These are phyloP conservation scores for Amitus sp. DNA, from an alignment of 2,888 invertebrate genomes.

Conservation along the genomic window DNA sequence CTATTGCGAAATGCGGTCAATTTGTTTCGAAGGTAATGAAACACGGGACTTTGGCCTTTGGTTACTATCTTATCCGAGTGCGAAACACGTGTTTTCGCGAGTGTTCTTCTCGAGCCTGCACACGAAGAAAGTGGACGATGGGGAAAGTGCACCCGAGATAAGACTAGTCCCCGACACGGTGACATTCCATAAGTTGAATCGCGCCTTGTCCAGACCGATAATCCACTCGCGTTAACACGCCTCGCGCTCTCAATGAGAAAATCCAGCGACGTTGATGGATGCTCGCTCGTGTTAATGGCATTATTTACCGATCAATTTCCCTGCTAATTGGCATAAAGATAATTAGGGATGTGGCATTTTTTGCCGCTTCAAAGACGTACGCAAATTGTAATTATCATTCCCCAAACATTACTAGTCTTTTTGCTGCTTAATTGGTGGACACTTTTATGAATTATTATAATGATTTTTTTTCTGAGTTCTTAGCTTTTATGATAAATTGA, in stretches of 20 bases:
- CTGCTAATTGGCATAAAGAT: neutral
- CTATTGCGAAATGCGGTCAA: too few relatives aligned
- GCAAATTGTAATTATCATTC: neutral
- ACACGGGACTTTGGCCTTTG: constrained; percentile 6
- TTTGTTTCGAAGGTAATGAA: neutral
- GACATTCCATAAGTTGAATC: constrained; percentile 36
- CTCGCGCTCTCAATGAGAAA: neutral
- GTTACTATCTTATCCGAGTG: neutral
- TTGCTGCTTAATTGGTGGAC: too few relatives aligned
- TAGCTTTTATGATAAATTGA: too few relatives aligned
- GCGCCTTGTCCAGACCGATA: constrained; percentile 29
- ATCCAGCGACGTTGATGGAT: constrained; percentile 7
- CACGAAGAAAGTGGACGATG: constrained; percentile 56
- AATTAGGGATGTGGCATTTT: too few relatives aligned
- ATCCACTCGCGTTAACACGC: constrained; percentile 10
- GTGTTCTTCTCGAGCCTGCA: constrained; percentile 38
- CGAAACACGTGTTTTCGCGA: constrained; percentile 10
- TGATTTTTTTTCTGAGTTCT: too few relatives aligned
- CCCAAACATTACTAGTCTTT: too few relatives aligned
- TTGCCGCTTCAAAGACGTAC: neutral
- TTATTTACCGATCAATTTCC: neutral
- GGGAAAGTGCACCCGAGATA: constrained; percentile 52
- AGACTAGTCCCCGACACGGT: constrained; percentile 35
- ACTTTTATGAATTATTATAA: too few relatives aligned
- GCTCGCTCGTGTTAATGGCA: neutral